Evolutionary conservation across 1,140 invertebrate species (phyloP), one percentile per base, ranked within the genome.

Genomic region (Ceratina japonica): DNA sequence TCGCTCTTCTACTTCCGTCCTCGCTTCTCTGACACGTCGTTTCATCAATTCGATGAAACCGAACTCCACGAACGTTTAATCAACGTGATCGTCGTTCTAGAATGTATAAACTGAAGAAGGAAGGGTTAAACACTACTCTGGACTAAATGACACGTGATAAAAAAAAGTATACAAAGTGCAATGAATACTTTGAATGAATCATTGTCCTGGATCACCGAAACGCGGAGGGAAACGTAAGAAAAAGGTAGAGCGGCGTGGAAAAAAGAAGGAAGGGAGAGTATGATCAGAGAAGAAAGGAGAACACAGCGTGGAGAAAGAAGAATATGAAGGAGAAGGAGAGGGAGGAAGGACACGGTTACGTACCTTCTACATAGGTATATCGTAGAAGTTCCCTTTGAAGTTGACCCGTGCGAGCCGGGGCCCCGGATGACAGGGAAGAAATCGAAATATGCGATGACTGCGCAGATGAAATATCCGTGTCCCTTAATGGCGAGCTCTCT

Each of bases 371-470:
- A 77, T 78, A 81, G 78, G 84, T 78, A 85, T 75, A 82, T 80
- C 80, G 80, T 86, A 85, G 71, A 72, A 54, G 15, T 64, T 72
- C 76, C 84, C 87, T 90, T 89, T 89, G 87, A 89, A 88, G 85
- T 44, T 87, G 65, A 71, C 77, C 80, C 83, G 81, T 85, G 77
- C 83, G 69, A 87, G 78, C 86, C 83, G 83, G 79, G 61, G 79
- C 87, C 85, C 63, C 80, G 88, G 86, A 89, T 88, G 89, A 89
- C 86, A 84, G 86, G 83, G 89, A 87, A 89, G 88, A 90, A 90
- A 90, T 89, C 89, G 86, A 90, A 88, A 90, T 88, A 90, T 88
- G 88, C 89, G 90, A 90, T 90, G 91, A 91, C 89, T 87, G 83
- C 81, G 89, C 88, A 87, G 89, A 90, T 91, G 90, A 91, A 90